These are phyloP conservation scores for Ctenochaetus hawaiiensis DNA, from an alignment of 2,797 vertebrate species.

Conservation along the genomic window DNA sequence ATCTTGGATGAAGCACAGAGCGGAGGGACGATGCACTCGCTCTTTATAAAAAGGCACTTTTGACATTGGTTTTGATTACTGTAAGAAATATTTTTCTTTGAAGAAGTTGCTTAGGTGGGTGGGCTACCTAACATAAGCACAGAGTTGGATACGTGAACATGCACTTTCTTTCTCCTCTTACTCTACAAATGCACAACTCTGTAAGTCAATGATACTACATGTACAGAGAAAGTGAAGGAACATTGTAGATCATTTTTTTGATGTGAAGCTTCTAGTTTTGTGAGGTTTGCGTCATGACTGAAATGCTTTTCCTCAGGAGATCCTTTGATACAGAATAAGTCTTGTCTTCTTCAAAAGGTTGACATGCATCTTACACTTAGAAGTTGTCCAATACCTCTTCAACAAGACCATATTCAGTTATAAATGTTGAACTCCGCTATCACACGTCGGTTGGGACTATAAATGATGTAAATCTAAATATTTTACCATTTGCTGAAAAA, in stretches of 20 bases:
- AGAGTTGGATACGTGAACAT: slow-evolving; percentile 75
- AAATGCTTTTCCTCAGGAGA: slow-evolving; percentile 82
- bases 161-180: slow-evolving; percentile 74
- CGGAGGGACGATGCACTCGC: slow-evolving; percentile 33
- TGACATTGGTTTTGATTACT: slow-evolving; percentile 73
- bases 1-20: slow-evolving; percentile 56
- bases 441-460: slow-evolving; percentile 75
- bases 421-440: slow-evolving; percentile 77
- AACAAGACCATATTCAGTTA: slow-evolving; percentile 65
- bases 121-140: slow-evolving; percentile 66
- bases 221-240: slow-evolving; percentile 73
- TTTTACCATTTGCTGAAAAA: slow-evolving; percentile 79
- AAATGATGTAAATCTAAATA: slow-evolving; percentile 85
- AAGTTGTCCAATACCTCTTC: slow-evolving; percentile 74
- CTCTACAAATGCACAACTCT: slow-evolving; percentile 68
- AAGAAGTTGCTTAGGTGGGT: slow-evolving; percentile 60
- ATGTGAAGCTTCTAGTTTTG: slow-evolving; percentile 71
- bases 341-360: slow-evolving; percentile 67
- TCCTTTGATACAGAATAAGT: slow-evolving; percentile 76
- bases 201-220: slow-evolving; percentile 64
- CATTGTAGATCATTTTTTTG: slow-evolving; percentile 66
- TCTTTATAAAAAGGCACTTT: slow-evolving; percentile 75
- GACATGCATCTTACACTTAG: slow-evolving; percentile 62
- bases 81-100: slow-evolving; percentile 67
- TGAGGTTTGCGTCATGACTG: slow-evolving; percentile 71